Percentiles rank a stretch among this genome's conserved stretches.
phyloP scores from a whole-genome alignment of 2,797 vertebrate genomes.

The Iguana delicatissima region DNA sequence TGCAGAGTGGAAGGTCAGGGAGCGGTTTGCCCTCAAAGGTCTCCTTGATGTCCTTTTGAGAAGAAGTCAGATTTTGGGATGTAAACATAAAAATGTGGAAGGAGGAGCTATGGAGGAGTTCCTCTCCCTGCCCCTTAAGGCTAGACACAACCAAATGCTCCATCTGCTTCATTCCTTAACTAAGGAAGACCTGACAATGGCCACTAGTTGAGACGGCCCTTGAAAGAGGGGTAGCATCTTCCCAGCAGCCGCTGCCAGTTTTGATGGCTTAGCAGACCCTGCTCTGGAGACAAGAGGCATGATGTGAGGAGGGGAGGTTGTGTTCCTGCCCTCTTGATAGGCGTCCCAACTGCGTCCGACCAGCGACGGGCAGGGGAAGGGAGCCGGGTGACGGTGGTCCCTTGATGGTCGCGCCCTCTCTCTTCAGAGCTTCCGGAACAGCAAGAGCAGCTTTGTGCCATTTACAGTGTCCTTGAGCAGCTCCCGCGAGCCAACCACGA shows the following conservation, averaged over 20 bases:
- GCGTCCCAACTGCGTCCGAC: background rate
- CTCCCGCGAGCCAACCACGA: slow-evolving; percentile 90
- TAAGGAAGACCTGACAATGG: too few species aligned
- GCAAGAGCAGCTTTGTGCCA: slow-evolving; percentile 91
- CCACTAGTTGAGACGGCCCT: too few species aligned
- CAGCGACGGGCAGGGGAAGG: too few species aligned
- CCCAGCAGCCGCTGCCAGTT: background rate
- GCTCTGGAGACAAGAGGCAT: background rate
- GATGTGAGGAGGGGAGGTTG: background rate
- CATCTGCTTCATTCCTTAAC: background rate
- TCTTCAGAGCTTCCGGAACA: slow-evolving; percentile 92
- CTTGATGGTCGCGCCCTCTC: background rate
- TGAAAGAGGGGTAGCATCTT: too few species aligned
- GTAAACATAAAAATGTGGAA: background rate
- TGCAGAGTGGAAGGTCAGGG: rapidly evolving
- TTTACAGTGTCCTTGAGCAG: slow-evolving; percentile 91
- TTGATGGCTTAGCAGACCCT: background rate
- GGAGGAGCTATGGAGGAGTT: background rate
- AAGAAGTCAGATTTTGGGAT: too few species aligned
- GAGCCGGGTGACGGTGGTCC: background rate
- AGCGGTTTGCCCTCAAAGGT: background rate
- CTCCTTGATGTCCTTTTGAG: background rate
- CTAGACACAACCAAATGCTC: background rate
- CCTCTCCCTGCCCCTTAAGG: too few species aligned
- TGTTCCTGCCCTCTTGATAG: background rate